Evolutionary conservation across 2,113 vertebrate genomes (phyloP).

Genomic region (Microtus oregoni): DNA sequence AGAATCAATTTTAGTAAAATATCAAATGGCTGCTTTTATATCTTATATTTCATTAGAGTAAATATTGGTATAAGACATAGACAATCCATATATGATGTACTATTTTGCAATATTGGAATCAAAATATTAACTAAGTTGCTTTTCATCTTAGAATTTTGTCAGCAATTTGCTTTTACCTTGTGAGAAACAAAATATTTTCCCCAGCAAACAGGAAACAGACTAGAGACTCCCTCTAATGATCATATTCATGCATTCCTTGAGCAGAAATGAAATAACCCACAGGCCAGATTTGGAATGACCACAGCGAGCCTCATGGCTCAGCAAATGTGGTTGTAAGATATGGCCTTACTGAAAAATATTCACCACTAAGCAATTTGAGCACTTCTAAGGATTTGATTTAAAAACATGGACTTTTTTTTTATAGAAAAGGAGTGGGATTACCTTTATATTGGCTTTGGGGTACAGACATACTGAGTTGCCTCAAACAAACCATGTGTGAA

Average conservation of each 20-base stretch:
- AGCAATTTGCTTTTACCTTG: slow-evolving; percentile 52
- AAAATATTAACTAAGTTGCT: slow-evolving; percentile 27
- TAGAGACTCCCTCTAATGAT: slow-evolving; percentile 25
- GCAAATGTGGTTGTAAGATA: slow-evolving; percentile 74
- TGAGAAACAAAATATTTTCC: slow-evolving; percentile 18
- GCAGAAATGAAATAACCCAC: slow-evolving; percentile 46
- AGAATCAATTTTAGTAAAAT: slow-evolving; percentile 56
- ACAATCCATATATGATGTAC: not conserved
- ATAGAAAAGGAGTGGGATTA: slow-evolving; percentile 44
- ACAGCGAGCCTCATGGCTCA: slow-evolving; percentile 66
- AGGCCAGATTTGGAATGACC: slow-evolving; percentile 53
- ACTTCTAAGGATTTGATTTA: slow-evolving; percentile 69
- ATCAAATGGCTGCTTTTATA: slow-evolving; percentile 22
- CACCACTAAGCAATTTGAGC: slow-evolving; percentile 63
- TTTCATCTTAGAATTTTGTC: slow-evolving; percentile 23
- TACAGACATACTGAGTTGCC: slow-evolving; percentile 54
- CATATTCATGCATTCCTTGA: slow-evolving; percentile 51
- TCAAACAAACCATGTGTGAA: slow-evolving; percentile 44
- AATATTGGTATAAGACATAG: not conserved
- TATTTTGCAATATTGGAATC: not conserved
- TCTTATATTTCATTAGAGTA: slow-evolving; percentile 49
- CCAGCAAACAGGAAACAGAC: not conserved
- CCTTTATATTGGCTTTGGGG: slow-evolving; percentile 17
- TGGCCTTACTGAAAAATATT: slow-evolving; percentile 61
- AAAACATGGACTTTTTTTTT: slow-evolving; percentile 52